Evolutionary conservation across 2,888 invertebrate genomes (phyloP).

Genomic region (Mimas tiliae): DNA sequence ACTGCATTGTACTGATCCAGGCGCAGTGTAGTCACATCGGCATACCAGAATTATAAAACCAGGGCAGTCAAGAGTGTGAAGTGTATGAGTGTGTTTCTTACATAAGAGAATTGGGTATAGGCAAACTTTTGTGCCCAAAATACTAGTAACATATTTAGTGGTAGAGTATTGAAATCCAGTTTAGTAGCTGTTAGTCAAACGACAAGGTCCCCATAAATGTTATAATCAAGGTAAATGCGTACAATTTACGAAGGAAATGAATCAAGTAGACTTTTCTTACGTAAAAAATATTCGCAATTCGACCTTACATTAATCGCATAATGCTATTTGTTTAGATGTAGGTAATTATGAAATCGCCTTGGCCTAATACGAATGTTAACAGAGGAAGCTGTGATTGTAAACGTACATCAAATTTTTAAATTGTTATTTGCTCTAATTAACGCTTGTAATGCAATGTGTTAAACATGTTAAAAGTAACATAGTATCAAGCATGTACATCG

Average conservation of each 20-base stretch:
- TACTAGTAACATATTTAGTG: background rate
- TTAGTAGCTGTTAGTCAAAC: background rate
- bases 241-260: constrained; percentile 23
- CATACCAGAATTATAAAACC: too few relatives aligned
- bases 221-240: constrained; percentile 14
- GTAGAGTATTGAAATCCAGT: background rate
- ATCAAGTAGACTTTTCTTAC: constrained; percentile 24
- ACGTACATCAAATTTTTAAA: constrained; percentile 16
- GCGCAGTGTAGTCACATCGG: too few relatives aligned
- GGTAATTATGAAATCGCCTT: constrained; percentile 26
- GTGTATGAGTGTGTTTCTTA: too few relatives aligned
- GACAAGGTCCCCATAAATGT: constrained; percentile 15
- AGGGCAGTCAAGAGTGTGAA: too few relatives aligned
- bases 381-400: constrained; percentile 19
- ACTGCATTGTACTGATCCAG: too few relatives aligned
- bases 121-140: background rate
- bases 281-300: constrained; percentile 18
- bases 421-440: constrained; percentile 19
- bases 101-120: background rate
- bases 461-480: background rate
- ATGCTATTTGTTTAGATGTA: constrained; percentile 26
- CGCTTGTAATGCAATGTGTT: constrained; percentile 8
- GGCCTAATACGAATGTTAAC: constrained; percentile 23
- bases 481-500: background rate
- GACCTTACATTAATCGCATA: constrained; percentile 24